Evolutionary conservation across 2,797 vertebrate genomes (phyloP).

Genomic region (Acridotheres tristis): DNA sequence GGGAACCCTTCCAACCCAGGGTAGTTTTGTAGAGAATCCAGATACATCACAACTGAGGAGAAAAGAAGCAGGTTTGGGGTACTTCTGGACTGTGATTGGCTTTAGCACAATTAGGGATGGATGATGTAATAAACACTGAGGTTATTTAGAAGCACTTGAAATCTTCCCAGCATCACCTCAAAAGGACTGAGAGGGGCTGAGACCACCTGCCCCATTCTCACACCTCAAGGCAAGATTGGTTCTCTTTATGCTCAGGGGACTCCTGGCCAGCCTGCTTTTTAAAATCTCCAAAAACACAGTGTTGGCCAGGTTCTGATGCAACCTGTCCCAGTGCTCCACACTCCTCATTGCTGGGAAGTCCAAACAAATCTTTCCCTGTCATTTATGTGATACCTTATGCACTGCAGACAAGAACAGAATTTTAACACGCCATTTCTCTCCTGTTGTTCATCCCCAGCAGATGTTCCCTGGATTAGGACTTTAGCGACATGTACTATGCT

Average conservation of each 20-base stretch:
- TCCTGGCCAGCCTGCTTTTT: neutral
- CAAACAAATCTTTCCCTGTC: neutral
- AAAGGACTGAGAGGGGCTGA: neutral
- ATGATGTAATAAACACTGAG: neutral
- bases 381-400: neutral
- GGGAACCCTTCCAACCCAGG: neutral
- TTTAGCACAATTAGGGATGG: neutral
- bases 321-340: neutral
- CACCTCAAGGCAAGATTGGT: rapidly evolving
- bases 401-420: neutral
- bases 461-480: neutral
- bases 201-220: neutral
- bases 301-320: neutral
- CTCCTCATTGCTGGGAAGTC: neutral
- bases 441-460: neutral
- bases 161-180: neutral
- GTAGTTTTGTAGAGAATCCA: neutral
- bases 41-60: neutral
- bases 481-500: neutral
- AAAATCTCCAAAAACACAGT: neutral
- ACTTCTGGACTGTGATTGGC: neutral
- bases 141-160: neutral
- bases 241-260: neutral
- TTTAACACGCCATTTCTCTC: neutral
- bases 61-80: neutral